phyloP scores from a whole-genome alignment of 2,888 invertebrate genomes.

The Napeogenes sylphis region DNA sequence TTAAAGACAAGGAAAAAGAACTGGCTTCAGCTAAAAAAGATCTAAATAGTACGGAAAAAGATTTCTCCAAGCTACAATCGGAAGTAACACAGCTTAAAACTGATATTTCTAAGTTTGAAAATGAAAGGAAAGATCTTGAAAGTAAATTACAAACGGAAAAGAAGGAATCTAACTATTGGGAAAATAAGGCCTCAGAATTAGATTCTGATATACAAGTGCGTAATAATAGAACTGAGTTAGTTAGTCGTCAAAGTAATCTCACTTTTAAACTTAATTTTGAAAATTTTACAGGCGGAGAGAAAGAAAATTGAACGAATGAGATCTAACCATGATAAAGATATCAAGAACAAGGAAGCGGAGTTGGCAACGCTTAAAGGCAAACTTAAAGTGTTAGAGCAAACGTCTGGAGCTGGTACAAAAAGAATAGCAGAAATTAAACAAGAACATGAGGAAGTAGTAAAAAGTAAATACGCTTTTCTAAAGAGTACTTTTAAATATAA shows the following conservation, averaged over 20 bases:
- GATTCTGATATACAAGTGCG: constrained; percentile 78
- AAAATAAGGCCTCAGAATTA: constrained; percentile 79
- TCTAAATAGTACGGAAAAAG: constrained; percentile 65
- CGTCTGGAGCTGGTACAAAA: constrained; percentile 79
- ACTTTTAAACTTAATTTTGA: constrained; percentile 7
- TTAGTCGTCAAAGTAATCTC: constrained; percentile 1
- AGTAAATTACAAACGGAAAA: constrained; percentile 78
- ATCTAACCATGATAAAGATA: constrained; percentile 83
- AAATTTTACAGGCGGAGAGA: constrained; percentile 73
- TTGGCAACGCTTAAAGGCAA: constrained; percentile 86
- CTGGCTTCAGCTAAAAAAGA: constrained; percentile 52
- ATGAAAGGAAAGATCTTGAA: constrained; percentile 81
- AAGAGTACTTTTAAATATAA: not conserved
- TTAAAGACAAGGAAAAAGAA: constrained; percentile 61
- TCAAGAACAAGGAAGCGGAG: constrained; percentile 86
- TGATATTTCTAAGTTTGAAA: constrained; percentile 62
- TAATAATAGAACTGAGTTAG: constrained; percentile 12
- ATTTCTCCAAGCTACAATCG: constrained; percentile 57
- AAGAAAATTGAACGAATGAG: constrained; percentile 83
- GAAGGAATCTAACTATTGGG: constrained; percentile 81
- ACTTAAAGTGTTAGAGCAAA: constrained; percentile 80
- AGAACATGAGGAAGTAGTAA: constrained; percentile 81
- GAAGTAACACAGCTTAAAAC: constrained; percentile 66
- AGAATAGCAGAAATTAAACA: constrained; percentile 82
- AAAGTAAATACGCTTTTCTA: constrained; percentile 68